Percentiles rank a stretch among this genome's conserved stretches.
These are phyloP conservation scores for Takifugu bimaculatus DNA, from an alignment of 2,113 vertebrate species.

Conservation along the genomic window DNA sequence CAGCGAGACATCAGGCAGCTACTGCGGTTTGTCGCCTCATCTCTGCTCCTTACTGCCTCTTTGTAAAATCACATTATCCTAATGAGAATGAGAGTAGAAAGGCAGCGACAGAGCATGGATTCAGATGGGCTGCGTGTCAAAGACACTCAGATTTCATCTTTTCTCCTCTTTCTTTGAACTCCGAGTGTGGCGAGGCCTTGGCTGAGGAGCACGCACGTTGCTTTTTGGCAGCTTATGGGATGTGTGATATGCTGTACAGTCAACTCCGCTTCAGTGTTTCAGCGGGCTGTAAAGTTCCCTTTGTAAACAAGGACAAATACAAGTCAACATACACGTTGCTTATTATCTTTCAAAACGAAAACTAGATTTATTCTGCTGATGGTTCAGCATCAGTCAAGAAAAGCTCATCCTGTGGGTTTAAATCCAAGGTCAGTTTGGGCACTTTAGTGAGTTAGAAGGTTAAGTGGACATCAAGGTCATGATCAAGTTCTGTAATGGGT, in stretches of 20 bases:
- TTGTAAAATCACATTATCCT: slow-evolving; percentile 80
- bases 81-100: slow-evolving; percentile 88
- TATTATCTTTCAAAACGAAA: too few species aligned
- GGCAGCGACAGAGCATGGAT: slow-evolving; percentile 80
- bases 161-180: slow-evolving; percentile 41
- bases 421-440: slow-evolving; percentile 31
- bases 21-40: slow-evolving; percentile 57
- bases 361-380: too few species aligned
- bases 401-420: slow-evolving; percentile 11
- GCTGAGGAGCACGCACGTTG: slow-evolving; percentile 1
- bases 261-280: too few species aligned
- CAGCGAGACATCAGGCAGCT: slow-evolving; percentile 68
- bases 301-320: too few species aligned
- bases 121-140: slow-evolving; percentile 82
- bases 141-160: slow-evolving; percentile 75
- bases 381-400: not conserved
- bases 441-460: slow-evolving; percentile 45
- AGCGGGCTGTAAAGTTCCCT: too few species aligned
- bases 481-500: slow-evolving; percentile 48
- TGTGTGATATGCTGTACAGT: slow-evolving; percentile 2
- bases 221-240: slow-evolving; percentile 15
- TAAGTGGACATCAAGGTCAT: slow-evolving; percentile 66
- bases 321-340: too few species aligned
- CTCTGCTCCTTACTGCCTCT: slow-evolving; percentile 67
- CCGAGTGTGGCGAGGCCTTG: slow-evolving; percentile 10